phyloP scores from a whole-genome alignment of 2,888 invertebrate genomes.

The Harpalus rubripes region DNA sequence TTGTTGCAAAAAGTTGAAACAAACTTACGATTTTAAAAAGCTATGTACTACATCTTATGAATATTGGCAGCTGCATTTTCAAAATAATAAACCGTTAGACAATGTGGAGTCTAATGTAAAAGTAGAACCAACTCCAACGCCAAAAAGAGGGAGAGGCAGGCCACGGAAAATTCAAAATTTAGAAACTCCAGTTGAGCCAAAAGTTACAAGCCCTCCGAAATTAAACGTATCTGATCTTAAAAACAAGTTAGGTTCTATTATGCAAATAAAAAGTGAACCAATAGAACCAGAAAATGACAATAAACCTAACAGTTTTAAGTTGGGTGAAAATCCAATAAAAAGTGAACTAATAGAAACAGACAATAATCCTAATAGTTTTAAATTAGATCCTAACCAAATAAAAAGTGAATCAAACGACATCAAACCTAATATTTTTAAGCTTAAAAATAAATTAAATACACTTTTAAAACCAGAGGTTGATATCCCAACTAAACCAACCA shows the following conservation, averaged over 20 bases:
- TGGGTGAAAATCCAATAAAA: not conserved
- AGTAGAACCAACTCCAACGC: not conserved
- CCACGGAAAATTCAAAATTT: not conserved
- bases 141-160: conserved; percentile 16
- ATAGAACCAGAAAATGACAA: conserved; percentile 1
- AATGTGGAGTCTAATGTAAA: not conserved
- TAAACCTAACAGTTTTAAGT: not conserved
- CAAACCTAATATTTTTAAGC: conserved; percentile 14
- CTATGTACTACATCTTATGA: conserved; percentile 15
- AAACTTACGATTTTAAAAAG: conserved; percentile 33
- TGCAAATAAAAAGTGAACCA: conserved; percentile 10
- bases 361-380: not conserved
- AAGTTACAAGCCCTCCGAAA: not conserved
- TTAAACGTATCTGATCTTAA: not conserved
- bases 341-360: not conserved
- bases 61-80: conserved; percentile 25
- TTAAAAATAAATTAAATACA: conserved; percentile 39
- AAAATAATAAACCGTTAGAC: not conserved
- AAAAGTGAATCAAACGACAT: not conserved
- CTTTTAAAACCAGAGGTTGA: conserved; percentile 14
- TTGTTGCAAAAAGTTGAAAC: conserved; percentile 29
- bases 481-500: not conserved
- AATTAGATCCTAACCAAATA: not conserved
- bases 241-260: conserved; percentile 13
- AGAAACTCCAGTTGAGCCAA: not conserved